Evolutionary conservation across 2,888 invertebrate genomes (phyloP), one percentile per base, ranked within the genome.

Genomic region (Aromia moschata): DNA sequence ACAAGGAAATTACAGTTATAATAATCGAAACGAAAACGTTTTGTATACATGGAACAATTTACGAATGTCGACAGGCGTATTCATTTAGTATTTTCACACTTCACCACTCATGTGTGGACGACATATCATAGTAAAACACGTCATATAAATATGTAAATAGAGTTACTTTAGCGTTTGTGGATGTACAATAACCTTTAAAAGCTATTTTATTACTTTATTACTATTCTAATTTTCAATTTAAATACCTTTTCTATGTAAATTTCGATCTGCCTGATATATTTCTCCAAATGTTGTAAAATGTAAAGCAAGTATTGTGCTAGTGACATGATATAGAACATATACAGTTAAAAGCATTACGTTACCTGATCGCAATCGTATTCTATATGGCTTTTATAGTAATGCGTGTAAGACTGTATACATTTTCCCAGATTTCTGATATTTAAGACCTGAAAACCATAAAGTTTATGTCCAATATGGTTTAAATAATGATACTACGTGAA

Each of bases 221-320:
- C 78, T 74, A 77, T 76, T 78, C 77, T 78, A 77, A 77, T 78
- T 77, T 74, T 75, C 77, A 73, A 76, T 77, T 78, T 79, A 78
- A 78, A 78, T 78, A 74, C 75, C 78, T 77, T 78, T 79, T 78
- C 77, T 77, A 77, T 79, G 79, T 74, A 76, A 79, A 79, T 79
- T 74, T 67, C 56, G 73, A 73, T 74, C 73, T 70, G 70, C 65
- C 68, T 72, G 73, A 74, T 75, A 74, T 75, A 75, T 75, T 76
- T 74, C 75, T 74, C 67, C 71, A 71, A 76, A 75, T 74, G 76
- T 71, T 74, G 74, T 74, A 75, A 76, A 76, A 74, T 74, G 74
- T 74, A 74, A 74, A 74, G 70, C 70, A 69, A 66, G 70, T 70
- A 74, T 75, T 73, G 73, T 75, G 67, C 67, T 65, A 62, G 56